Evolutionary conservation across 2,113 vertebrate species (phyloP).

Genomic region (Axis porcinus): DNA sequence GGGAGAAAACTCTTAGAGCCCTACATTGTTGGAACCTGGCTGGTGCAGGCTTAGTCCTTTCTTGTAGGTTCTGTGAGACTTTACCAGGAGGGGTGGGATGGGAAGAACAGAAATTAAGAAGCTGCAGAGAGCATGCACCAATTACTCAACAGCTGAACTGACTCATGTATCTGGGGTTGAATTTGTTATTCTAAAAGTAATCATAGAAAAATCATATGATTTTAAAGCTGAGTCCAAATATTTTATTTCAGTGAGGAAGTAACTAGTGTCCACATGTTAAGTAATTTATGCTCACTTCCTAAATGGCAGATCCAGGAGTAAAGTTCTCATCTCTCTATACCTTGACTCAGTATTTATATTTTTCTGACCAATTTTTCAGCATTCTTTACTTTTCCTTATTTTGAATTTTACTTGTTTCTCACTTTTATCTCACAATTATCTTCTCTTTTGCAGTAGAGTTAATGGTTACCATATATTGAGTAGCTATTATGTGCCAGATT

Average conservation of each 20-base stretch:
- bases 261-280: background rate
- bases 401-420: background rate
- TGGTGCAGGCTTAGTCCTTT: background rate
- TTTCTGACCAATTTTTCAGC: background rate
- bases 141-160: background rate
- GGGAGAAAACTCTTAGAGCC: background rate
- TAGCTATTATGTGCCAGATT: background rate
- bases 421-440: background rate
- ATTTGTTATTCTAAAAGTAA: background rate
- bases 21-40: background rate
- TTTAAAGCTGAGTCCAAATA: background rate
- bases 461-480: background rate
- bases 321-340: background rate
- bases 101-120: background rate
- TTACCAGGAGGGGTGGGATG: background rate
- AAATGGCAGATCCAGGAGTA: background rate
- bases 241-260: background rate
- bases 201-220: background rate
- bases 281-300: background rate
- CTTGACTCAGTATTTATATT: background rate
- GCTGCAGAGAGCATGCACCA: background rate
- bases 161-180: background rate
- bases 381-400: background rate
- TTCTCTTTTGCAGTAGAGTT: background rate
- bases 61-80: background rate